Evolutionary conservation across 1,140 invertebrate species (phyloP).

Genomic region (Tetragnatha versicolor): DNA sequence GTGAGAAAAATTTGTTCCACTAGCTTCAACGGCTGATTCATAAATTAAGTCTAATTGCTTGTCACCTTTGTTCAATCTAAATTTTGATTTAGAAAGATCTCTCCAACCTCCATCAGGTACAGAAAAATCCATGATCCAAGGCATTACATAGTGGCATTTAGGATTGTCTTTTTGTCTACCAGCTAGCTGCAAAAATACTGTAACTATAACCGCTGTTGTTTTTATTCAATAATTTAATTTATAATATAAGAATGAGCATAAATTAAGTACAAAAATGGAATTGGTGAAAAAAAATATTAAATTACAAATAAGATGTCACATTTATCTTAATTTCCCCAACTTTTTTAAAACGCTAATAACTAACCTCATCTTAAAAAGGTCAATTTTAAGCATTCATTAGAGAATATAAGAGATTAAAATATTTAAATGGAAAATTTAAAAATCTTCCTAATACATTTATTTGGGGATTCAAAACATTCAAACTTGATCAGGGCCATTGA

Average conservation of each 20-base stretch:
- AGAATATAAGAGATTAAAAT: too few relatives aligned
- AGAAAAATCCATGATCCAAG: conserved; percentile 96
- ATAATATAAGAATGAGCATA: background rate
- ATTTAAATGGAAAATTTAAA: too few relatives aligned
- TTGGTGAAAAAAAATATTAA: background rate
- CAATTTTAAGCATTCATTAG: too few relatives aligned
- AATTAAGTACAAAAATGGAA: background rate
- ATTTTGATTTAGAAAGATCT: conserved; percentile 94
- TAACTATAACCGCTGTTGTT: background rate
- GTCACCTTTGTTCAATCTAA: conserved; percentile 95
- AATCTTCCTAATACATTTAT: too few relatives aligned
- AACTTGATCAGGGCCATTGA: too few relatives aligned
- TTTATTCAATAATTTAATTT: conserved; percentile 12
- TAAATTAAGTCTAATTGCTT: conserved; percentile 92
- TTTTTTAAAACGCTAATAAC: too few relatives aligned
- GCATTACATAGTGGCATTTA: conserved; percentile 92
- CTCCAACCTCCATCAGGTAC: conserved; percentile 85
- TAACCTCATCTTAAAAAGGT: too few relatives aligned
- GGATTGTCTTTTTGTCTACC: conserved; percentile 83
- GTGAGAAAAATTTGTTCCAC: conserved; percentile 13
- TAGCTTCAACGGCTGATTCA: conserved; percentile 64
- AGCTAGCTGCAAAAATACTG: conserved; percentile 68
- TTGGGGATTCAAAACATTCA: too few relatives aligned
- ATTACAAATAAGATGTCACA: too few relatives aligned
- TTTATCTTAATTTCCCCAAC: too few relatives aligned